A percentile compares a stretch with the other conserved stretches of the same genome.
Conservation (phyloP, 37 sponge, comb jelly and placozoan genomes). For the Lycopodina hypogea region DNA sequence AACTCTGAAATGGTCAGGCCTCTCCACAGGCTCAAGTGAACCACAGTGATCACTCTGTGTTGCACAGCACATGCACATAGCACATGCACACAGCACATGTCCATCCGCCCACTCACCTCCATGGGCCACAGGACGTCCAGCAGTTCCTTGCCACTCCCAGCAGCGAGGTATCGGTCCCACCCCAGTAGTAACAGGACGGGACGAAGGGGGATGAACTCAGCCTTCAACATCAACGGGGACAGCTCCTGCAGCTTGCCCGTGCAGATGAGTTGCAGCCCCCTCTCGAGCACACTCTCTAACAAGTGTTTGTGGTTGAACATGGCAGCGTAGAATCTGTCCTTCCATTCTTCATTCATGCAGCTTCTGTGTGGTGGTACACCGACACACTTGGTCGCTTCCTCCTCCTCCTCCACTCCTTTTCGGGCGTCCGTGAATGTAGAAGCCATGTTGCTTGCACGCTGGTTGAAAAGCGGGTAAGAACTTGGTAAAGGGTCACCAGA, state of each 20-base stretch:
- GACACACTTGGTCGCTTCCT: not conserved
- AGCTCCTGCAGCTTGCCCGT: slow-evolving; percentile 61
- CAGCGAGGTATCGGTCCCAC: slow-evolving; percentile 75
- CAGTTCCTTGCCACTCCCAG: slow-evolving; percentile 65
- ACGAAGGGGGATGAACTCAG: slow-evolving; percentile 59
- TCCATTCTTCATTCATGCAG: slow-evolving; percentile 48
- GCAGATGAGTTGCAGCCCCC: slow-evolving; percentile 59
- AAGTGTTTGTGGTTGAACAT: slow-evolving; percentile 53
- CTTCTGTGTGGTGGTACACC: not conserved
- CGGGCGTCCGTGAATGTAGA: not conserved
- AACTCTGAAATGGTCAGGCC: no score
- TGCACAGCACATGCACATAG: no score
- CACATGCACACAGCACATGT: no score
- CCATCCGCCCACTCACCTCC: no score
- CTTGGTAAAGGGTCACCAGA: not conserved
- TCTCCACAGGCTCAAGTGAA: no score
- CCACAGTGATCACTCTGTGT: no score
- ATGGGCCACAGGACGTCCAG: slow-evolving; percentile 78
- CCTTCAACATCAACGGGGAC: slow-evolving; percentile 42
- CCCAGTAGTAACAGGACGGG: slow-evolving; percentile 82
- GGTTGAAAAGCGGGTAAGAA: not conserved
- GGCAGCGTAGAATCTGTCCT: slow-evolving; percentile 43
- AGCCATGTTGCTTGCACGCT: not conserved
- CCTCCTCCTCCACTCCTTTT: not conserved
- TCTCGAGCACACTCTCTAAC: slow-evolving; percentile 67